phyloP scores from a whole-genome alignment of 2,888 invertebrate species.

The Panopea generosa region DNA sequence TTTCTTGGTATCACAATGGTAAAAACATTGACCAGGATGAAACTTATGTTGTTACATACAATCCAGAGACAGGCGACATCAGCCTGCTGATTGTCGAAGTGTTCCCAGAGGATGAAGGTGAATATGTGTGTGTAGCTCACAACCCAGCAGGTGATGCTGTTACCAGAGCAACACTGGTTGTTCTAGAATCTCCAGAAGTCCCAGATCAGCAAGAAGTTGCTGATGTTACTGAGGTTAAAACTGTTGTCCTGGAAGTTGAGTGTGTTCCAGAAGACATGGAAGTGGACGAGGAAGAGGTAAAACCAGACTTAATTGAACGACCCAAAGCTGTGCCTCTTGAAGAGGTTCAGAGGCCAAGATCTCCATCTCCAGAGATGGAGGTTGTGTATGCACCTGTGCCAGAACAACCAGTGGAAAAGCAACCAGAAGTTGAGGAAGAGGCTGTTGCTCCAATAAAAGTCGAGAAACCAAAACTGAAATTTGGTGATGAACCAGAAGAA shows the following conservation, averaged over 20 bases:
- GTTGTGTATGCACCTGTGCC: constrained; percentile 26
- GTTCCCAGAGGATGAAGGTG: constrained; percentile 84
- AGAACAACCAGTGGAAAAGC: constrained; percentile 76
- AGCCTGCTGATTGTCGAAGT: constrained; percentile 84
- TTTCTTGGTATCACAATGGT: constrained; percentile 85
- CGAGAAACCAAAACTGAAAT: constrained; percentile 32
- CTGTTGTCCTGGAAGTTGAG: constrained; percentile 44
- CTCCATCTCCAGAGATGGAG: constrained; percentile 60
- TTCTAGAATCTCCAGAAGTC: constrained; percentile 85
- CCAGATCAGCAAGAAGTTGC: constrained; percentile 81
- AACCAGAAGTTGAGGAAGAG: constrained; percentile 88
- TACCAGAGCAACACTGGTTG: constrained; percentile 83
- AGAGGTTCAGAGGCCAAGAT: constrained; percentile 51
- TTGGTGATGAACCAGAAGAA: constrained; percentile 22
- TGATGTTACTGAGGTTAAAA: constrained; percentile 66
- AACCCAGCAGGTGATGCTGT: constrained; percentile 96
- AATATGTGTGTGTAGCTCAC: constrained; percentile 92
- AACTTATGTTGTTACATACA: constrained; percentile 84
- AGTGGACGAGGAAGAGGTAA: constrained; percentile 64
- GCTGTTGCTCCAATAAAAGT: constrained; percentile 34
- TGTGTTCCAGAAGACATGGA: constrained; percentile 61
- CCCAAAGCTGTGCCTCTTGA: constrained; percentile 66
- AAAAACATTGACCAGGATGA: constrained; percentile 84
- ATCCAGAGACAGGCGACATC: constrained; percentile 81
- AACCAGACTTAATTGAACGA: constrained; percentile 60